Percentiles rank a stretch among this genome's conserved stretches.
Evolutionary conservation across 2,113 vertebrate genomes (phyloP).

Genomic region (Gallinago jamesoni): DNA sequence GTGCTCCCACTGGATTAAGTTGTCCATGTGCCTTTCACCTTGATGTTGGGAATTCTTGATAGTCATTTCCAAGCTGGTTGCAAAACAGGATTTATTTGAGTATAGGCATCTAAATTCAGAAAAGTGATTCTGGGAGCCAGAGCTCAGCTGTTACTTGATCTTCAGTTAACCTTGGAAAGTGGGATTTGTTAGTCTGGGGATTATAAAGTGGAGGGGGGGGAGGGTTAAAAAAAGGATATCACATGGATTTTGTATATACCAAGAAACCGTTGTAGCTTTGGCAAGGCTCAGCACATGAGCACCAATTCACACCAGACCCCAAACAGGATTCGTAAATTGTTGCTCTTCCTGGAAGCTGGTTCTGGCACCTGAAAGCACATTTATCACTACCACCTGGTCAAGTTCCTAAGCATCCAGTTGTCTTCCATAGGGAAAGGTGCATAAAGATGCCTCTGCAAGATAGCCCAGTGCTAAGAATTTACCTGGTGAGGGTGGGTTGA

Average conservation of each 20-base stretch:
- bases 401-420: neutral
- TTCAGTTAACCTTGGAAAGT: neutral
- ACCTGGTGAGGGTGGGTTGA: rapidly evolving
- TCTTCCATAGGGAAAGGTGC: neutral
- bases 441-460: neutral
- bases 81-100: neutral
- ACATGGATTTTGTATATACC: neutral
- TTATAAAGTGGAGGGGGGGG: neutral
- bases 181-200: neutral
- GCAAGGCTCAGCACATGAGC: neutral
- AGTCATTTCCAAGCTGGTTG: neutral
- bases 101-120: neutral
- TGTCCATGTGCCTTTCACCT: neutral
- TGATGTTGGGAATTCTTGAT: neutral
- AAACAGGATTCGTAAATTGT: neutral
- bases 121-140: neutral
- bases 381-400: neutral
- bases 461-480: neutral
- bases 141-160: neutral
- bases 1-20: neutral
- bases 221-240: neutral
- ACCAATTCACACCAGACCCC: neutral
- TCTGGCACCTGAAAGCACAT: neutral
- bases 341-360: neutral
- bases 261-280: neutral